These are phyloP conservation scores for Saccostrea glomerata DNA, from an alignment of 1,140 invertebrate species.

Conservation along the genomic window DNA sequence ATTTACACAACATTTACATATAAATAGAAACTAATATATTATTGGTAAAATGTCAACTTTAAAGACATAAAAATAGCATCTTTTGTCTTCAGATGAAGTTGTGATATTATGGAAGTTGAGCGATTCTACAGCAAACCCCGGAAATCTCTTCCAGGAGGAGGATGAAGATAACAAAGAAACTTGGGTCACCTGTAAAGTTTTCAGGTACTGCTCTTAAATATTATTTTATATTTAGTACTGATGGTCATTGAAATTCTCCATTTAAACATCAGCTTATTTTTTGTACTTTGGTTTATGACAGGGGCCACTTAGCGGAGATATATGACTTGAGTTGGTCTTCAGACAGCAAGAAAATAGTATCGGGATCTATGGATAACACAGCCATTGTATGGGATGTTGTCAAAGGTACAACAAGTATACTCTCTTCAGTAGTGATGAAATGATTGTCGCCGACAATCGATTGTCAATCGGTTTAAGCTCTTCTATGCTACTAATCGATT, in stretches of 20 bases:
- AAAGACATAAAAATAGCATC: neutral
- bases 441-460: too few relatives aligned
- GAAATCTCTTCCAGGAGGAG: constrained; percentile 80
- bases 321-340: constrained; percentile 95
- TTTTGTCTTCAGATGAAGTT: constrained; percentile 84
- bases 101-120: constrained; percentile 93
- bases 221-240: too few relatives aligned
- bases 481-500: too few relatives aligned
- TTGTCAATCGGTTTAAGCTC: too few relatives aligned
- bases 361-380: constrained; percentile 96
- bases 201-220: constrained; percentile 64
- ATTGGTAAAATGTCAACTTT: too few relatives aligned
- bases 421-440: too few relatives aligned
- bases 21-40: too few relatives aligned
- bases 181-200: constrained; percentile 84
- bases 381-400: constrained; percentile 94
- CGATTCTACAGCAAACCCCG: constrained; percentile 79
- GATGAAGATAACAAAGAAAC: constrained; percentile 87
- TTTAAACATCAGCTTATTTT: too few relatives aligned
- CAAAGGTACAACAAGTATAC: constrained; percentile 82
- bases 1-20: too few relatives aligned
- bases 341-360: constrained; percentile 89
- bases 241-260: too few relatives aligned
- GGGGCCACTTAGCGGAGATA: constrained; percentile 96
- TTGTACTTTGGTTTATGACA: constrained; percentile 57